Evolutionary conservation across 2,797 vertebrate species (phyloP).

Genomic region (Brachyrhaphis roseni): DNA sequence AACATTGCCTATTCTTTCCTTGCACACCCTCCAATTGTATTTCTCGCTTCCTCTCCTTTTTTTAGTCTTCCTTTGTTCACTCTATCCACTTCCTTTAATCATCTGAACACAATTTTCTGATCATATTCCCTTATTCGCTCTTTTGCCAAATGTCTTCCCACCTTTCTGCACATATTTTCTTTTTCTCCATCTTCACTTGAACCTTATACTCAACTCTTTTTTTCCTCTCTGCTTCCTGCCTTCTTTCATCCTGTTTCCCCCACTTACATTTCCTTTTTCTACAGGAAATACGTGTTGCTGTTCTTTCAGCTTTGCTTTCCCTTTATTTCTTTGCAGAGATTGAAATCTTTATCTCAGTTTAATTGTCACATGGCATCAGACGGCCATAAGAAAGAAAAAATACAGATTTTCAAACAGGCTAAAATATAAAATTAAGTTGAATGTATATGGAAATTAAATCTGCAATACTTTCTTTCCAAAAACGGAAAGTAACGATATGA

Average conservation of each 20-base stretch:
- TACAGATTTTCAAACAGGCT: not conserved
- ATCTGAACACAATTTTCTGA: not conserved
- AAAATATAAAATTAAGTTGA: not conserved
- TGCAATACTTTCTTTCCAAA: not conserved
- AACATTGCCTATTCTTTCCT: not conserved
- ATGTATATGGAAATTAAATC: not conserved
- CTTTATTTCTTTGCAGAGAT: not conserved
- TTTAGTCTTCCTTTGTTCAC: not conserved
- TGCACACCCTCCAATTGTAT: not conserved
- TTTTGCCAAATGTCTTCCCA: not conserved
- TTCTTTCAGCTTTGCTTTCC: not conserved
- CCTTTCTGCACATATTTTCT: not conserved
- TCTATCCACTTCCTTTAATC: not conserved
- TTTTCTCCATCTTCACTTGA: not conserved
- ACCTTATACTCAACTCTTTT: not conserved
- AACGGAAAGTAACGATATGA: not conserved
- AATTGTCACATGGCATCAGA: not conserved
- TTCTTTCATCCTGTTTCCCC: not conserved
- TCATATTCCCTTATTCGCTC: not conserved
- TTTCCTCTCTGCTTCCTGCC: not conserved
- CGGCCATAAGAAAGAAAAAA: not conserved
- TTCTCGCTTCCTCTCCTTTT: not conserved
- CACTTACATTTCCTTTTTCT: not conserved
- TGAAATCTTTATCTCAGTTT: not conserved
- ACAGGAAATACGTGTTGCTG: not conserved